Evolutionary conservation across 2,113 vertebrate genomes (phyloP).

Genomic region (Syrrhaptes paradoxus): DNA sequence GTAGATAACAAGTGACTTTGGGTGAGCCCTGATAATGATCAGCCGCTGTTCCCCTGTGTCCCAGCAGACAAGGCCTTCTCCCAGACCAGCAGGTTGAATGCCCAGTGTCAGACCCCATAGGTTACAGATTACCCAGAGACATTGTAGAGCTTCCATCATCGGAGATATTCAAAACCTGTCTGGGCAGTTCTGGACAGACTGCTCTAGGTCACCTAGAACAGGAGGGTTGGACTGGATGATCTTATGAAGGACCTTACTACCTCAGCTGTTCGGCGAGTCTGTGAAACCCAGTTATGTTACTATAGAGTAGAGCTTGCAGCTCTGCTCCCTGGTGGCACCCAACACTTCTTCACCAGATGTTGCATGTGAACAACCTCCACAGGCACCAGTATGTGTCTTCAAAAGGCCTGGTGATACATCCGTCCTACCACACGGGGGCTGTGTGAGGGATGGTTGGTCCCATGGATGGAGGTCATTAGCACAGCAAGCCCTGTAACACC

Average conservation of each 20-base stretch:
- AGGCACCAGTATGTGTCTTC: not conserved
- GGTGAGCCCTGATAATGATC: not conserved
- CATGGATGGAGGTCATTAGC: not conserved
- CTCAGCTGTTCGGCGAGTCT: not conserved
- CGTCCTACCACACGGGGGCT: not conserved
- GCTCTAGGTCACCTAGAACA: not conserved
- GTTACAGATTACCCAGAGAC: not conserved
- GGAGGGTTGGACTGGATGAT: not conserved
- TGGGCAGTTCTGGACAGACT: not conserved
- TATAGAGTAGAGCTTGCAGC: not conserved
- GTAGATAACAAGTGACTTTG: not conserved
- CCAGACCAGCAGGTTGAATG: not conserved
- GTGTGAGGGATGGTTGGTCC: accelerated
- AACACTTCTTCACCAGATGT: not conserved
- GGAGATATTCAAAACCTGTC: not conserved
- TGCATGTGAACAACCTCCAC: not conserved
- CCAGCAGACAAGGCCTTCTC: not conserved
- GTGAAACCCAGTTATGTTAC: not conserved
- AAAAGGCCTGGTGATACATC: not conserved
- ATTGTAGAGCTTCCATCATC: not conserved
- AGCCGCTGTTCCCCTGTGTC: not conserved
- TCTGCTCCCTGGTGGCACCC: not conserved
- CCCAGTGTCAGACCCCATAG: not conserved
- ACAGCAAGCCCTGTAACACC: not conserved
- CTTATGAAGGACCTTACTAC: not conserved